Evolutionary conservation across 2,888 invertebrate species (phyloP).

Genomic region (Scelioninae gen. 2): DNA sequence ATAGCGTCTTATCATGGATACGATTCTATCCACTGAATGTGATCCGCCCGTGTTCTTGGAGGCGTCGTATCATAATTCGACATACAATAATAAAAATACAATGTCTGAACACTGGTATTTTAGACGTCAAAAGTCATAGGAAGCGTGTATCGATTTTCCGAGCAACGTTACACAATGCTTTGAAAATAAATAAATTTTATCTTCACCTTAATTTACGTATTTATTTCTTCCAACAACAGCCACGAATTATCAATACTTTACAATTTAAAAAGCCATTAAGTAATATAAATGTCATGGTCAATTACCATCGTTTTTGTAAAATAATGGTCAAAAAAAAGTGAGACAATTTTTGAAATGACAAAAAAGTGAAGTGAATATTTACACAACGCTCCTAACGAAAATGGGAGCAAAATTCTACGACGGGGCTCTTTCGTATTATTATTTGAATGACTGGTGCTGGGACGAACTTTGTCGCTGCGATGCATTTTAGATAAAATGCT

Average conservation of each 20-base stretch:
- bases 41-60: conserved; percentile 23
- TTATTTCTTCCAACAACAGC: no score
- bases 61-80: conserved; percentile 9
- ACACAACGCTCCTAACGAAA: conserved; percentile 18
- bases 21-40: conserved; percentile 36
- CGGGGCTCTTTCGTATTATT: conserved; percentile 22
- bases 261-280: no score
- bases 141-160: conserved; percentile 24
- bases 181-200: no score
- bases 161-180: conserved; percentile 8
- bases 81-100: conserved; percentile 28
- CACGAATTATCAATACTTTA: no score
- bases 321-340: no score
- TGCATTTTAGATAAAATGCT: conserved; percentile 35
- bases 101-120: conserved; percentile 19
- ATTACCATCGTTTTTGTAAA: no score
- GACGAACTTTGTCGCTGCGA: conserved; percentile 21
- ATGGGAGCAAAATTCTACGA: conserved; percentile 10
- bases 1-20: conserved; percentile 10
- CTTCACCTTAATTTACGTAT: no score
- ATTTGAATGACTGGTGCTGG: conserved; percentile 36
- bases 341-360: background rate
- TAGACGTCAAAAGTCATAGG: conserved; percentile 7
- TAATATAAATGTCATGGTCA: no score
- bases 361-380: conserved; percentile 5